Conservation (phyloP, 2,888 invertebrate genomes). For the Norana najaformis region DNA sequence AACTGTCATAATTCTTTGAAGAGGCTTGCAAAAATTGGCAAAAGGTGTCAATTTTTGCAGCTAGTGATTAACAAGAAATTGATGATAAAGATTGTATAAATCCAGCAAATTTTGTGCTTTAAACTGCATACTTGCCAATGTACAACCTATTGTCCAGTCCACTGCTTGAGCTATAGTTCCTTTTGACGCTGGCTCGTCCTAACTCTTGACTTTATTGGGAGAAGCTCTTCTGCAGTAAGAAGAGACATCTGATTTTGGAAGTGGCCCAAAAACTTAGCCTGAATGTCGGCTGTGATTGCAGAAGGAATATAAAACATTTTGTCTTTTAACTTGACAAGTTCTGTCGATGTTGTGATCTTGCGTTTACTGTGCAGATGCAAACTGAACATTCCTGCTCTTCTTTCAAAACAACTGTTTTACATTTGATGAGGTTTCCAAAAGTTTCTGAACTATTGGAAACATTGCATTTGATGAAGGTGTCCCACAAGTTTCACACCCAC, state of each 20-base stretch:
- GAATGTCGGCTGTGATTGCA: too few species aligned
- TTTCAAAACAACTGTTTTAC: too few species aligned
- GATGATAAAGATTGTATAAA: too few species aligned
- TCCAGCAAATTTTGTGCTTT: too few species aligned
- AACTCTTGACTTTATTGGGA: not conserved
- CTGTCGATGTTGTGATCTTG: slow-evolving; percentile 5
- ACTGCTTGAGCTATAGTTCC: too few species aligned
- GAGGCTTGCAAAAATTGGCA: not conserved
- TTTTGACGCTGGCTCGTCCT: not conserved
- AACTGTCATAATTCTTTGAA: not conserved
- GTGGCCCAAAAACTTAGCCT: not conserved
- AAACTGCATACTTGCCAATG: too few species aligned
- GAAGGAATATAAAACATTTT: not conserved
- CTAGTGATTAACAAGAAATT: too few species aligned
- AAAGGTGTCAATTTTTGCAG: too few species aligned
- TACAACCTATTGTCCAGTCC: too few species aligned
- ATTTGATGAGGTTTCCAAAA: not conserved
- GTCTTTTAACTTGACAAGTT: not conserved
- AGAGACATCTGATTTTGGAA: not conserved
- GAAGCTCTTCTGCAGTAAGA: not conserved
- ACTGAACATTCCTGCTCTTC: not conserved
- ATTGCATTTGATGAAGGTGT: too few species aligned
- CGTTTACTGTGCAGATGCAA: not conserved
- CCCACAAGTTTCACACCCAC: too few species aligned
- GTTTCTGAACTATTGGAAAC: too few species aligned